Base-by-base conservation (phyloP, 2,113 vertebrate species). In the Bubo blakistoni region DNA sequence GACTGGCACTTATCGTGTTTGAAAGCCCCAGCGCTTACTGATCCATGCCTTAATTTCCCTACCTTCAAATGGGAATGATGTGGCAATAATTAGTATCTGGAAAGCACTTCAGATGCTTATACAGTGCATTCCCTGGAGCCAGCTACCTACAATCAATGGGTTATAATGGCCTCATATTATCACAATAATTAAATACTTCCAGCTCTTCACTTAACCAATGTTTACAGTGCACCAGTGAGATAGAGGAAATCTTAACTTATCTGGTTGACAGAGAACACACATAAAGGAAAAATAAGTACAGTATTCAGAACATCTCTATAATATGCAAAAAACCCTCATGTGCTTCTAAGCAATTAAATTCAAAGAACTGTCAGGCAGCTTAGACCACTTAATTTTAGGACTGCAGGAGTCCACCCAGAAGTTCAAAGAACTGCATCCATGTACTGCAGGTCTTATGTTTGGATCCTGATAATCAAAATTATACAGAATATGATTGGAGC, bases 141-240 rank as follows among this genome's bases (percentile, higher is more conserved):
- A 85, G 77, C 78, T 96, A 97, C 90, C 85, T 96, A 90, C 81
- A 96, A 88, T 96, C 96, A 97, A 94, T 97, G 87, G 78, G 74
- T 57, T 91, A 77, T 94, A 96, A 97, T 96, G 93, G 87, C 84
- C 52, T 95, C 46, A 77, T 87, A 96, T 79, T 88, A 93, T 95
- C 71, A 91, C 84, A 90, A 94, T 96, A 97, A 97, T 96, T 96
- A 96, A 97, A 96, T 95, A 70, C 93, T 95, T 97, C 87, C 74
- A 96, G 32, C 87, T 88, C 78, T 65, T 67, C 77, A 63, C 40
- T 95, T 91, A 91, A 90, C 81, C 77, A 69, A 18, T 62, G 54
- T 77, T 93, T 93, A 80, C 36, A 82, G 25, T 66, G 12, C 49
- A 90, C 8, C 47, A 72, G 8, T 81, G 81, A 88, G 78, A 76